Base-by-base conservation (phyloP, 2,888 invertebrate genomes). In the Sabatieria punctata region DNA sequence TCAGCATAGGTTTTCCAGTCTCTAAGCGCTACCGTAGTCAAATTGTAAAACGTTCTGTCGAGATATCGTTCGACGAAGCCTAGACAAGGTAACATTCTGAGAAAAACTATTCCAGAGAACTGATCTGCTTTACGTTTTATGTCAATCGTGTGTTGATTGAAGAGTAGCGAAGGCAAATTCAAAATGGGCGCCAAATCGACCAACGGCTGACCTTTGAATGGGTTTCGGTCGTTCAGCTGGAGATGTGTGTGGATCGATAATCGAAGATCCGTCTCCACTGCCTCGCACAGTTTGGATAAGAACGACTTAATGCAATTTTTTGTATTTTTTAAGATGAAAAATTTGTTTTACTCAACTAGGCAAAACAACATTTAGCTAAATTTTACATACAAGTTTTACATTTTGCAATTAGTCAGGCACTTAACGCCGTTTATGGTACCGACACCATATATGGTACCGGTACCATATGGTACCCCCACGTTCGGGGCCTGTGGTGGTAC, bases 1-100 rank as follows among this genome's bases (percentile, higher is more conserved):
- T 88, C 85, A 19, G 85, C 82, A 65, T 97, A 97, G 0, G 88
- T 89, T 67, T 82, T 83, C 88, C 93, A 95, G 68, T 97, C 91
- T 56, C 95, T 89, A 40, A 93, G 71, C 6, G 93, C 89, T 26
- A 97, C 88, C 1, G 93, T 88, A 1, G 93, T 93, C 58, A 95
- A 73, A 71, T 95, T 93, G 69, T 97, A 97, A 70, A 93, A 95
- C 64, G 84, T 88, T 54, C 78, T 79, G 59, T 89, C 86, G 54
- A 97, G 74, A 68, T 93, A 91, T 63, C 84, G 79, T 65, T 91
- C 91, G 8, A 88, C 78, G 59, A 70, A 72, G 47, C 59, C 72
- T 72, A 56, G 2, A 52, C 48, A 52, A 54, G 19, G 3, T 13
- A 4, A 43, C 30, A 15, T 35, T 38, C 11, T 4, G 3, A 8